A percentile compares a stretch with the other conserved stretches of the same genome.
Evolutionary conservation across 2,797 vertebrate species (phyloP).

Genomic region (Muscicapa comitata): DNA sequence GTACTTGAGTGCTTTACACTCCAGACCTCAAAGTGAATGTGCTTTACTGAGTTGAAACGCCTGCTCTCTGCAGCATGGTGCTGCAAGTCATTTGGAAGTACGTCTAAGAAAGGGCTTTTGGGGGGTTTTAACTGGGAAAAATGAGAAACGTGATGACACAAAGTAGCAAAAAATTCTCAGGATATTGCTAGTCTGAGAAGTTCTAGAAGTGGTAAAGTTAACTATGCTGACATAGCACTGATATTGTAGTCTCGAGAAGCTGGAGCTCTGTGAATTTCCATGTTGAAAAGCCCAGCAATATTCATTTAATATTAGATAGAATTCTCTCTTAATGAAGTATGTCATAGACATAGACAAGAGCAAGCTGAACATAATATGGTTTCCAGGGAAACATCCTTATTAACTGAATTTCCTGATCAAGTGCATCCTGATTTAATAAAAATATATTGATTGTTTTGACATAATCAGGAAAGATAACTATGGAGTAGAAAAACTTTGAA

Average conservation of each 20-base stretch:
- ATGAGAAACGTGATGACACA: neutral
- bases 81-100: neutral
- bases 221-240: neutral
- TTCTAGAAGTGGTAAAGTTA: neutral
- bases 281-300: neutral
- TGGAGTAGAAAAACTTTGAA: neutral
- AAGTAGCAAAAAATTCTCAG: neutral
- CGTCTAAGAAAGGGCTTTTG: neutral
- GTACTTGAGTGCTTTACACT: neutral
- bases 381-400: conserved; percentile 19
- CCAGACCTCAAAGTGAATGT: neutral
- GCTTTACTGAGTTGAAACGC: neutral
- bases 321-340: neutral
- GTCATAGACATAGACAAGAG: neutral
- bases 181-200: neutral
- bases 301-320: neutral
- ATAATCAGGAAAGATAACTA: neutral
- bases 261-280: neutral
- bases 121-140: neutral
- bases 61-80: neutral
- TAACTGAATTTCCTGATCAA: conserved; percentile 45
- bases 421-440: conserved; percentile 50
- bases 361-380: neutral
- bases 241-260: neutral
- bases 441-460: conserved; percentile 4